Base-by-base conservation (phyloP, 1,140 invertebrate species). In the Hypothenemus hampei region DNA sequence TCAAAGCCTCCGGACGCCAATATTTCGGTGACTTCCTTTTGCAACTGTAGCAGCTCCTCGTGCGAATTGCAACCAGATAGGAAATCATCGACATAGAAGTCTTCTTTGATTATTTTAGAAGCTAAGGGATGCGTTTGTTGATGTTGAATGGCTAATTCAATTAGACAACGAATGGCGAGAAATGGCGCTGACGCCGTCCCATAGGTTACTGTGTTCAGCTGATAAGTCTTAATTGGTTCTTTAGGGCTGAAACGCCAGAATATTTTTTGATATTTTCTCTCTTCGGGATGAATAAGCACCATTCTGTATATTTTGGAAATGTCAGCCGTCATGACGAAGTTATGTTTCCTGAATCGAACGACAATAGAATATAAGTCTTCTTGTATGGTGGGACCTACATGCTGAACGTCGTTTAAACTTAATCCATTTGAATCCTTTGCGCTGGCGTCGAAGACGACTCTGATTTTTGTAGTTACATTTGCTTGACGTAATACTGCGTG, bases 401-500 rank as follows among this genome's bases (percentile, higher is more conserved):
- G 35, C 37, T 69, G 39, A 3, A 65, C 43, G 36, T 72, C 67
- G 60, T 73, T 74, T 2, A 74, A 37, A 4, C 66, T 69, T 15
- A 46, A 33, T 1, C 61, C 61, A 11, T 16, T 53, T 5, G 41
- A 46, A 4, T 62, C 58, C 21, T 62, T 62, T 29, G 60, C 55
- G 6, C 7, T 59, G 62, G 60, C 67, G 44, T 71, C 62, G n/a
- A 72, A 73, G 1, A 73, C 71, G 4, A 72, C 67, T 16, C 70
- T 36, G 1, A 69, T 19, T 41, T 66, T 67, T 0, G 70, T 69
- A 2, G 63, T 66, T 11, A 40, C 51, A 15, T 15, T 37, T 13
- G 56, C 67, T 0, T 35, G 43, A 15, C 62, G 52, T 15, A 63
- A 18, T 0, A 72, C 61, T 8, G 59, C 44, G 45, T 69, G 66